These are phyloP conservation scores for Eulemur coronatus DNA, from an alignment of 2,797 vertebrate species.

Conservation along the genomic window DNA sequence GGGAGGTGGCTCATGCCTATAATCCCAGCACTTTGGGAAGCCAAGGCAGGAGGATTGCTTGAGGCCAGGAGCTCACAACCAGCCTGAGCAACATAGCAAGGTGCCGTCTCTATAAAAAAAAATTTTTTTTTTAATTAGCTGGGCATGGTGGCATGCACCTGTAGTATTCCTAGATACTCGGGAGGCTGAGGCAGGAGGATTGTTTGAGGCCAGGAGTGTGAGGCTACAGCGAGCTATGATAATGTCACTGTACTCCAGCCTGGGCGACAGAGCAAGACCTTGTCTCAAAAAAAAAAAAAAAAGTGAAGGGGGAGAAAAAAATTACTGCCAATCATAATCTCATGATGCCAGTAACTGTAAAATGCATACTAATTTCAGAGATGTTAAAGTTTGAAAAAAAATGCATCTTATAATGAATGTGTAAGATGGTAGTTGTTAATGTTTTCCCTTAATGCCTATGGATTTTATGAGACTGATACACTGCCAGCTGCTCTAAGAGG, in stretches of 20 bases:
- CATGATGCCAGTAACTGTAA: neutral
- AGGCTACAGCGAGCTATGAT: neutral
- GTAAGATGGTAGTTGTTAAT: accelerated
- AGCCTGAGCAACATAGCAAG: neutral
- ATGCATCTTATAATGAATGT: neutral
- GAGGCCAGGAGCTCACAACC: neutral
- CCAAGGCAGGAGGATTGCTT: neutral
- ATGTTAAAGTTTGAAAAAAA: neutral
- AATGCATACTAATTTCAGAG: neutral
- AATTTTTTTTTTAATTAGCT: neutral
- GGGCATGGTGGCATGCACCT: neutral
- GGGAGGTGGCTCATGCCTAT: neutral
- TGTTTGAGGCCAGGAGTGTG: neutral
- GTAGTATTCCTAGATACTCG: neutral
- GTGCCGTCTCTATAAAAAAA: neutral
- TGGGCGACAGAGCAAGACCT: neutral
- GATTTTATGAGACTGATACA: neutral
- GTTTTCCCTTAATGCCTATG: neutral
- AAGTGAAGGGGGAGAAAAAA: neutral
- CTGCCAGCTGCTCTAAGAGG: too few relatives aligned
- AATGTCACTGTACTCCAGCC: neutral
- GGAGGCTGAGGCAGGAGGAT: neutral
- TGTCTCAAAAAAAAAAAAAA: neutral
- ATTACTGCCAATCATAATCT: neutral
- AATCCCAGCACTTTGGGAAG: neutral